These are phyloP conservation scores for Microplitis demolitor DNA, from an alignment of 1,140 invertebrate genomes.

Conservation along the genomic window DNA sequence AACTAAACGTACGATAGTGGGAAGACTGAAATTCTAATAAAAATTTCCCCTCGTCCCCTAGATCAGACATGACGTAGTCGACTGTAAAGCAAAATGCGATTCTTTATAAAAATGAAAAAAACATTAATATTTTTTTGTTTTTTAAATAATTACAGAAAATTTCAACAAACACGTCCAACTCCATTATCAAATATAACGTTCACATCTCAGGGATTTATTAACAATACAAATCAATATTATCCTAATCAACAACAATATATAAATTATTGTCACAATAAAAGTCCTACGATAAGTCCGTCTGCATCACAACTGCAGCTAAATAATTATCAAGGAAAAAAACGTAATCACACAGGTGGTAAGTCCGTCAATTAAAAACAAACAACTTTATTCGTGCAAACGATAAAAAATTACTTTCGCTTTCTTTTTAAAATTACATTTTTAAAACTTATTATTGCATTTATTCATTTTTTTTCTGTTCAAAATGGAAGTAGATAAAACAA, in stretches of 20 bases:
- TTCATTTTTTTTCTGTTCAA: too few relatives aligned
- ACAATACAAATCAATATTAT: slow-evolving; percentile 47
- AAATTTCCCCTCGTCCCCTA: too few relatives aligned
- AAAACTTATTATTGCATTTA: too few relatives aligned
- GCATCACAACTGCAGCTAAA: slow-evolving; percentile 38
- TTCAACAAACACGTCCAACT: slow-evolving; percentile 38
- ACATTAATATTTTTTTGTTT: background rate
- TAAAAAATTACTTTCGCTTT: background rate
- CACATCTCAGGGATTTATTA: slow-evolving; percentile 32
- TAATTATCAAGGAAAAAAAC: slow-evolving; percentile 54
- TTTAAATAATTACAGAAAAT: slow-evolving; percentile 31
- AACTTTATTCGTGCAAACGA: background rate
- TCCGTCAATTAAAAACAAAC: background rate
- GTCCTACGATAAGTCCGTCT: slow-evolving; percentile 34
- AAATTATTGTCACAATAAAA: slow-evolving; percentile 39
- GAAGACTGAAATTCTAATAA: too few relatives aligned
- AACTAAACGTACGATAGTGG: too few relatives aligned
- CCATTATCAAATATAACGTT: slow-evolving; percentile 31
- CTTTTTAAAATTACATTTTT: too few relatives aligned
- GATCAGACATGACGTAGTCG: too few relatives aligned
- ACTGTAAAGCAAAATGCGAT: too few relatives aligned
- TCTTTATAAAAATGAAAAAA: too few relatives aligned
- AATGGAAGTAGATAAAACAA: slow-evolving; percentile 39
- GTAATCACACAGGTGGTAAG: slow-evolving; percentile 46
- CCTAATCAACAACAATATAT: slow-evolving; percentile 43